Base-by-base conservation (phyloP, 2,888 invertebrate genomes). In the Ryuthela nishihirai region DNA sequence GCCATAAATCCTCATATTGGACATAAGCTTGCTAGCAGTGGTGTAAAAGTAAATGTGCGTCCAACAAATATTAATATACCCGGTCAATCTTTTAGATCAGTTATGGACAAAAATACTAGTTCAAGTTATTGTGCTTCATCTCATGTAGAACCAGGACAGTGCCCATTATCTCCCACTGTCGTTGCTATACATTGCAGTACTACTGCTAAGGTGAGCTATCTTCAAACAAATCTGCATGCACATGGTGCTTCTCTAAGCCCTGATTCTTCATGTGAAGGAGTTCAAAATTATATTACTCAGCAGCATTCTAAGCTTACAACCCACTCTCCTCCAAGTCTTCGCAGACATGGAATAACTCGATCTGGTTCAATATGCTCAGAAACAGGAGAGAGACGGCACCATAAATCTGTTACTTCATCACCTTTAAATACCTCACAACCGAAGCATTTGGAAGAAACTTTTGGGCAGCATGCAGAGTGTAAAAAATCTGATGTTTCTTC, bases 361-460 rank as follows among this genome's bases (percentile, higher is more conserved):
- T 60, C 60, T 20, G 59, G 63, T 18, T 63, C 63, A 25, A 56
- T 63, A 12, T 63, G 63, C 36, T 63, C 63, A 5, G 63, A 63
- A 35, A 63, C 63, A 6, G 63, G 63, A 36, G 63, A 63, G 23
- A 38, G 63, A 4, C 32, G 62, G 7, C 48, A 62, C 36, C 62
- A 60, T 34, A 39, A 50, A 2, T 58, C 56, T 20, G 56, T 52
- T 12, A 52, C 50, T 2, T 59, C 59, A 7, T 59, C 59, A 12
- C 59, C 59, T 15, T 53, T 47, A 1, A 43, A 34, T 10, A 20
- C 38, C 17, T 42, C 59, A 18, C 53, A 7, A 12, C n/a, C n/a
- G n/a, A n/a, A n/a, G n/a, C n/a, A n/a, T n/a, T n/a, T n/a, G n/a
- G n/a, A n/a, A n/a, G n/a, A n/a, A n/a, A n/a, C n/a, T n/a, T n/a